phyloP scores from a whole-genome alignment of 2,113 vertebrate species.

The Cinclus mexicanus region DNA sequence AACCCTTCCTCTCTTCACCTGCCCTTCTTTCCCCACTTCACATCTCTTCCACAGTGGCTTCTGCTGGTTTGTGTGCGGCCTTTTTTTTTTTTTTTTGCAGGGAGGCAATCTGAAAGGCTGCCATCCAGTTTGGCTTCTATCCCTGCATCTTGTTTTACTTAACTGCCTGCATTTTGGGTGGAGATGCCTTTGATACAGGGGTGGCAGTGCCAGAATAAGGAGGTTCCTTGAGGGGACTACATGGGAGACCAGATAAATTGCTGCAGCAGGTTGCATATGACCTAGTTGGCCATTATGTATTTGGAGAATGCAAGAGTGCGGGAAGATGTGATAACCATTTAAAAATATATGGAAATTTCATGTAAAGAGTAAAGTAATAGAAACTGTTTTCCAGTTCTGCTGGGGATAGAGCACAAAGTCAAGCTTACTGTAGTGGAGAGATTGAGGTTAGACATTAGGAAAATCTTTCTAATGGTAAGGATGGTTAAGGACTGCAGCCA shows the following conservation, averaged over 20 bases:
- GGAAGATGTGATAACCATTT: conserved; percentile 23
- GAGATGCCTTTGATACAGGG: not conserved
- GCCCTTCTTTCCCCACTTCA: not conserved
- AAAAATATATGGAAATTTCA: conserved; percentile 47
- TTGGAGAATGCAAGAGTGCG: not conserved
- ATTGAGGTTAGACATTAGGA: conserved; percentile 37
- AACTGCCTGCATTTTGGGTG: not conserved
- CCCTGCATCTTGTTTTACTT: not conserved
- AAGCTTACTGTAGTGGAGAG: not conserved
- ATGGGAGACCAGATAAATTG: not conserved
- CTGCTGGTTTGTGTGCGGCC: not conserved
- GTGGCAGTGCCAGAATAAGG: not conserved
- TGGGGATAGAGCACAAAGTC: not conserved
- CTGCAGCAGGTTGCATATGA: not conserved
- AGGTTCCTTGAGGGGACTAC: not conserved
- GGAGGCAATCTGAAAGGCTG: not conserved
- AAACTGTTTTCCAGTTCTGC: conserved; percentile 11
- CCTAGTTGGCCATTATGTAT: not conserved
- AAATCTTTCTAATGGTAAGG: conserved; percentile 45
- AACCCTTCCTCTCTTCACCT: not conserved
- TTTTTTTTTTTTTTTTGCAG: not conserved
- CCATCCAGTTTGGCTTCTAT: not conserved
- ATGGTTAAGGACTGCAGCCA: not conserved
- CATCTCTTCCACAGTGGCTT: not conserved
- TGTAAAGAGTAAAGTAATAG: conserved; percentile 27